Conservation (phyloP, 2,797 vertebrate genomes). For the Myioborus melanocephalus region DNA sequence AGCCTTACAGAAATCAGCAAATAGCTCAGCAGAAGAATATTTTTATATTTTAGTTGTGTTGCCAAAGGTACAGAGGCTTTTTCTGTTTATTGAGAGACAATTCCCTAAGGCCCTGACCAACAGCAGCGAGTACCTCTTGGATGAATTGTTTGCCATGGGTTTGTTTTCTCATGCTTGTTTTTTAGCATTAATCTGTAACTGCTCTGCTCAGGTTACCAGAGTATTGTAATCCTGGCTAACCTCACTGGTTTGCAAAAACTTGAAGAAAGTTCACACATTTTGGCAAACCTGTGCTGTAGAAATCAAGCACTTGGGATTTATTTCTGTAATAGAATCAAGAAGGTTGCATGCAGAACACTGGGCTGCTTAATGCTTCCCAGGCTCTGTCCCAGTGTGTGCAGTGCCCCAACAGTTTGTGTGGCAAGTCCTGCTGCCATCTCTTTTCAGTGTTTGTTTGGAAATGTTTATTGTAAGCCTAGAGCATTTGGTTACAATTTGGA, state of each 20-base stretch:
- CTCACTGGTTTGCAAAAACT: background rate
- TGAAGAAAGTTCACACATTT: slow-evolving; percentile 5
- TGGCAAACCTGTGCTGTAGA: background rate
- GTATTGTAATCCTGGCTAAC: slow-evolving; percentile 10
- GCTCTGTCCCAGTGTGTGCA: background rate
- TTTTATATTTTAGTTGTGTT: background rate
- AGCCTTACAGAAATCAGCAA: background rate
- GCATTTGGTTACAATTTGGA: slow-evolving; percentile 23
- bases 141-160: background rate
- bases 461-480: background rate
- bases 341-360: background rate
- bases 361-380: background rate
- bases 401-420: background rate
- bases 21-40: background rate
- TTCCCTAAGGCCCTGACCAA: background rate
- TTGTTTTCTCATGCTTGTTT: background rate
- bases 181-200: background rate
- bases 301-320: background rate
- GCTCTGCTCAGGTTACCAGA: background rate
- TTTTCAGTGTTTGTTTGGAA: slow-evolving; percentile 1
- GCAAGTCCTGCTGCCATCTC: background rate
- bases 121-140: background rate
- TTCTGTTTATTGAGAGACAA: background rate
- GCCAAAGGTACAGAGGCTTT: rapidly evolving
- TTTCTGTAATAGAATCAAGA: slow-evolving; percentile 9